Percentiles rank a stretch among this genome's conserved stretches.
phyloP scores from a whole-genome alignment of 2,888 invertebrate genomes.

The Ceramica pisi region DNA sequence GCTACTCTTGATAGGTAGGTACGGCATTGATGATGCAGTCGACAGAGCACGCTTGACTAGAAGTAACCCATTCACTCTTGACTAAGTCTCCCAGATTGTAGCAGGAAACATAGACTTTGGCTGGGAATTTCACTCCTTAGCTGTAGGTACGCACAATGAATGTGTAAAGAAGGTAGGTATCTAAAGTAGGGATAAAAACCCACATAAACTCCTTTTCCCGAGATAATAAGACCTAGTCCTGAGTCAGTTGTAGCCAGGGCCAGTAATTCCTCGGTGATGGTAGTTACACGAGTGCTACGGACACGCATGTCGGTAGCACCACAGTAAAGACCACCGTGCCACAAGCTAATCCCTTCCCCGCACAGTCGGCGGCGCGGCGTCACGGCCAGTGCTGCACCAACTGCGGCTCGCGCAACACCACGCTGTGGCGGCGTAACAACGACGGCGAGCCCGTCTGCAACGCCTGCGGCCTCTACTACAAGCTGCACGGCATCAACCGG shows the following conservation, averaged over 20 bases:
- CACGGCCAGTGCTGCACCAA: conserved; percentile 98
- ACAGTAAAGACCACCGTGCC: too few species aligned
- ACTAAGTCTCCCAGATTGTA: too few species aligned
- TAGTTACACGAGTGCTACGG: neutral
- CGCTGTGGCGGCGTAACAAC: conserved; percentile 99
- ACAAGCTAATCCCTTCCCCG: conserved; percentile 47
- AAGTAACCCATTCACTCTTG: too few species aligned
- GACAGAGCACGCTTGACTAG: too few species aligned
- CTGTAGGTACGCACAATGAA: too few species aligned
- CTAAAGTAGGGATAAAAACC: neutral
- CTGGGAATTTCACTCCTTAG: too few species aligned
- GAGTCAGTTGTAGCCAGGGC: neutral
- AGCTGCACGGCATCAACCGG: conserved; percentile 97
- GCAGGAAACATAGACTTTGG: too few species aligned
- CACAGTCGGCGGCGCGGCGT: conserved; percentile 95
- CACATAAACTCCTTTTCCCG: neutral
- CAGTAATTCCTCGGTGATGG: conserved; percentile 4
- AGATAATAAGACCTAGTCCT: neutral
- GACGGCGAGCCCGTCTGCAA: conserved; percentile 99
- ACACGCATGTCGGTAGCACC: neutral
- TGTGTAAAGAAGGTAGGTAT: neutral
- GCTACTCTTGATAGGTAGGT: too few species aligned
- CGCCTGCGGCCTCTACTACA: conserved; percentile 99
- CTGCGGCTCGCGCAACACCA: conserved; percentile 99
- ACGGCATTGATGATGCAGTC: too few species aligned